Conservation (phyloP, 30 jellyfish, hydroid and myxozoan species). For the Aurelia sp. region DNA sequence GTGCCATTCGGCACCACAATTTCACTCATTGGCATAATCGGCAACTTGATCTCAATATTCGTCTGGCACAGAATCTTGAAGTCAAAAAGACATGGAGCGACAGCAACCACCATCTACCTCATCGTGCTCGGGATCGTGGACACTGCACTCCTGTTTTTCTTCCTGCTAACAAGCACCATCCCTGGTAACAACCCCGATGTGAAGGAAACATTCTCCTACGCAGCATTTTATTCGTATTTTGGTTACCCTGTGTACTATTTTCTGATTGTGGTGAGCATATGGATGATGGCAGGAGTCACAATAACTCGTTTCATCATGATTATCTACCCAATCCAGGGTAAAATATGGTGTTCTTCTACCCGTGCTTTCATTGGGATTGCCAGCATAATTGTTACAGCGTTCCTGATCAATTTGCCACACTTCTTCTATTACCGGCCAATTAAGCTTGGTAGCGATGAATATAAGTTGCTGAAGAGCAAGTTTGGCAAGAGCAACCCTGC, state of each 20-base stretch:
- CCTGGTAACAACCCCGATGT: conserved; percentile 58
- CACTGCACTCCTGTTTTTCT: conserved; percentile 83
- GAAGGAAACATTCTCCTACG: conserved; percentile 58
- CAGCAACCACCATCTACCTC: conserved; percentile 75
- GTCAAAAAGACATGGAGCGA: conserved; percentile 52
- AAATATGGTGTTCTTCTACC: conserved; percentile 62
- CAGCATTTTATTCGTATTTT: conserved; percentile 74
- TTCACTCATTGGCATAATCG: conserved; percentile 73
- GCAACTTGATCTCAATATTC: conserved; percentile 72
- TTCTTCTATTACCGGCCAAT: conserved; percentile 80
- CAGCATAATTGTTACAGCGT: conserved; percentile 38
- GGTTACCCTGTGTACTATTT: conserved; percentile 82
- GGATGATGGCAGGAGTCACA: conserved; percentile 87
- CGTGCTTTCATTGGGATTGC: conserved; percentile 80
- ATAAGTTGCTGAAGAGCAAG: conserved; percentile 46
- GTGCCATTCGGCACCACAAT: conserved; percentile 89
- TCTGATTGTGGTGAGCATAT: conserved; percentile 78
- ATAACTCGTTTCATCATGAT: conserved; percentile 84
- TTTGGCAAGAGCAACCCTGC: conserved; percentile 75
- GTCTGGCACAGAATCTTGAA: conserved; percentile 75
- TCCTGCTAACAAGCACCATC: conserved; percentile 64
- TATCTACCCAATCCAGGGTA: conserved; percentile 70
- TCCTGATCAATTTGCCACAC: conserved; percentile 80
- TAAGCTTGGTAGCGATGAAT: conserved; percentile 49
- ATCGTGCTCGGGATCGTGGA: conserved; percentile 80